Evolutionary conservation across 1,140 invertebrate genomes (phyloP).

Genomic region (Drosophila virilis): DNA sequence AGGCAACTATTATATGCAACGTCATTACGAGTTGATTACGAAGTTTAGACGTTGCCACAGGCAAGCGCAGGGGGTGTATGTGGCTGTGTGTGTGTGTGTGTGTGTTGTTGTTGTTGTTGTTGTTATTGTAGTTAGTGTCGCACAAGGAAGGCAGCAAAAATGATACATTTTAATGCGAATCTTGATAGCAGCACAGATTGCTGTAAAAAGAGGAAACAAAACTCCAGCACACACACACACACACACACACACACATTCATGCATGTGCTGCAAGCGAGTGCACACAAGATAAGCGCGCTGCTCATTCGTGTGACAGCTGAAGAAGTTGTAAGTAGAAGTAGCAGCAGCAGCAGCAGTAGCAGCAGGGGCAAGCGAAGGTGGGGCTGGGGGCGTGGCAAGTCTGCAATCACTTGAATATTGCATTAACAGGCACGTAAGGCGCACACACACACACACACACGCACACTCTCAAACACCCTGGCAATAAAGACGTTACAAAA

Average conservation of each 20-base stretch:
- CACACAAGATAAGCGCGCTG: conserved; percentile 70
- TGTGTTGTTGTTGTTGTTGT: conserved; percentile 35
- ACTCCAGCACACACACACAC: conserved; percentile 50
- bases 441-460: conserved; percentile 44
- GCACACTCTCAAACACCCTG: conserved; percentile 27
- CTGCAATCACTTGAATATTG: conserved; percentile 84
- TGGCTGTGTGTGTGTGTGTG: conserved; percentile 15
- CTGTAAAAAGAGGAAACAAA: conserved; percentile 70
- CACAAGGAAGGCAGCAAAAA: conserved; percentile 71
- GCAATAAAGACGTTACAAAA: conserved; percentile 73
- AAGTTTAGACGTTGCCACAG: conserved; percentile 69
- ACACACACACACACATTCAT: conserved; percentile 47
- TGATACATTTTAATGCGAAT: conserved; percentile 84
- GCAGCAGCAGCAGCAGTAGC: not conserved
- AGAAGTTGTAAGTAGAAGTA: conserved; percentile 73
- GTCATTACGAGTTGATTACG: conserved; percentile 82
- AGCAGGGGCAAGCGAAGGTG: not conserved
- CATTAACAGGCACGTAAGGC: conserved; percentile 81
- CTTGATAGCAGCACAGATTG: conserved; percentile 83
- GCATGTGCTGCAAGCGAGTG: conserved; percentile 56
- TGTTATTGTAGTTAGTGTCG: conserved; percentile 43
- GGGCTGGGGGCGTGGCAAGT: conserved; percentile 28
- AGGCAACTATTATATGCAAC: conserved; percentile 72
- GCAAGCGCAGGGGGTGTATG: conserved; percentile 12
- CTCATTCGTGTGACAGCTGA: conserved; percentile 80